Percentiles rank a stretch among this genome's conserved stretches.
Conservation (phyloP, 2,888 invertebrate genomes). For the Tineola bisselliella region DNA sequence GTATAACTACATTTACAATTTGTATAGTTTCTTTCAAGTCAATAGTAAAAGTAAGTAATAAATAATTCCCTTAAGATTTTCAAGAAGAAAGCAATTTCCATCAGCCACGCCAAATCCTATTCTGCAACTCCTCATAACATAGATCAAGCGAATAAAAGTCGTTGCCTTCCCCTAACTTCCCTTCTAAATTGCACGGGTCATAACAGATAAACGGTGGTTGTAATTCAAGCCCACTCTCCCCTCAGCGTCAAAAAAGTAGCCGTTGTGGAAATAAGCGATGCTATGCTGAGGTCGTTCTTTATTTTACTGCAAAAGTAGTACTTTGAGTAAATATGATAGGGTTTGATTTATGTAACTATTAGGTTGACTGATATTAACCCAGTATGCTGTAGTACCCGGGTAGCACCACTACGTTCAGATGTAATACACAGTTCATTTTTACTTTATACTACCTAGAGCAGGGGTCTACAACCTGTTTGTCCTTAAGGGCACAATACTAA, state of each 20-base stretch:
- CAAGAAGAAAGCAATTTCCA: neutral
- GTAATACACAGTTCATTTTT: too few species aligned
- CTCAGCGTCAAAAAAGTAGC: constrained; percentile 18
- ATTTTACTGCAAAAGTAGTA: too few species aligned
- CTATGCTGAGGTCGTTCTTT: neutral
- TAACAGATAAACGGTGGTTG: constrained; percentile 52
- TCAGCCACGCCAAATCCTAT: neutral
- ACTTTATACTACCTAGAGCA: too few species aligned
- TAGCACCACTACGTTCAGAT: too few species aligned
- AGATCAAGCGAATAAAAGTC: constrained; percentile 15
- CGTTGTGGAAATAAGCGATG: constrained; percentile 17
- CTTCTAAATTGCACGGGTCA: constrained; percentile 47
- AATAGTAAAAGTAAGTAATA: neutral
- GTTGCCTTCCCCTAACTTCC: constrained; percentile 12
- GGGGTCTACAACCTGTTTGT: too few species aligned
- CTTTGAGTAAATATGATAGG: too few species aligned
- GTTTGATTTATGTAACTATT: too few species aligned
- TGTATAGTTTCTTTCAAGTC: too few species aligned
- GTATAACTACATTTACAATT: too few species aligned
- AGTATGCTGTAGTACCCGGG: too few species aligned
- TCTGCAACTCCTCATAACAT: constrained; percentile 12
- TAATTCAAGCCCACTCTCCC: constrained; percentile 32
- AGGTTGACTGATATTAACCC: too few species aligned
- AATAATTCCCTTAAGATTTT: neutral
- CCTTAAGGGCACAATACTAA: too few species aligned